These are phyloP conservation scores for Phalera bucephala DNA, from an alignment of 2,888 invertebrate genomes.

Conservation along the genomic window DNA sequence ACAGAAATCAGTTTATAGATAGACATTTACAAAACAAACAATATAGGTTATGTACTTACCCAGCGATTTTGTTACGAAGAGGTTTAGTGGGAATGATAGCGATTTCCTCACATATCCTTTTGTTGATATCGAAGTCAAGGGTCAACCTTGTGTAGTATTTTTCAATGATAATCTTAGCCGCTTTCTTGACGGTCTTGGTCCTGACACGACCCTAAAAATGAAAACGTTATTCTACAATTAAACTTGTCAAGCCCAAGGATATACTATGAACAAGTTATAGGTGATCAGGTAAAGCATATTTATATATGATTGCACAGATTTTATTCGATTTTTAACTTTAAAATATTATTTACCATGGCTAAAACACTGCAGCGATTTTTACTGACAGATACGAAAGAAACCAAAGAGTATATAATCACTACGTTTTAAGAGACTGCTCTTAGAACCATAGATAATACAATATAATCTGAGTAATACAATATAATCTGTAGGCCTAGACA, in stretches of 20 bases:
- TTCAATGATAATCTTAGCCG: slow-evolving; percentile 99
- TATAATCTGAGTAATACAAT: no score
- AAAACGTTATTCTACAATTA: slow-evolving; percentile 36
- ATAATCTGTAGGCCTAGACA: no score
- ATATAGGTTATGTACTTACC: slow-evolving; percentile 84
- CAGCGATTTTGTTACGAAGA: slow-evolving; percentile 99
- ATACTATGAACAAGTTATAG: neutral
- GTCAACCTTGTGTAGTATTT: slow-evolving; percentile 99
- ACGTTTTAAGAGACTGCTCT: no score
- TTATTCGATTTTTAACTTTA: slow-evolving; percentile 42
- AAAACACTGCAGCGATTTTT: slow-evolving; percentile 58
- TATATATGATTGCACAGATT: slow-evolving; percentile 48
- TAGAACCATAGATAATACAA: no score
- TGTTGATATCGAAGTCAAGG: slow-evolving; percentile 99
- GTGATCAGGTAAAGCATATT: slow-evolving; percentile 9
- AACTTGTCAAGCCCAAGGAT: slow-evolving; percentile 2
- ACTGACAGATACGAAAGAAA: slow-evolving; percentile 70
- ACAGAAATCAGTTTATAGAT: no score
- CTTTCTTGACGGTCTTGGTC: slow-evolving; percentile 99
- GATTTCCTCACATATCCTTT: slow-evolving; percentile 99
- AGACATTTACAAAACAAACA: no score
- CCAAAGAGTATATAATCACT: no score
- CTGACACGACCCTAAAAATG: slow-evolving; percentile 96
- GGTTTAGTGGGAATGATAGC: slow-evolving; percentile 99
- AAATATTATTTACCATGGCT: slow-evolving; percentile 69